Base-by-base conservation (phyloP, 2,113 vertebrate genomes). In the Alethe castanea region DNA sequence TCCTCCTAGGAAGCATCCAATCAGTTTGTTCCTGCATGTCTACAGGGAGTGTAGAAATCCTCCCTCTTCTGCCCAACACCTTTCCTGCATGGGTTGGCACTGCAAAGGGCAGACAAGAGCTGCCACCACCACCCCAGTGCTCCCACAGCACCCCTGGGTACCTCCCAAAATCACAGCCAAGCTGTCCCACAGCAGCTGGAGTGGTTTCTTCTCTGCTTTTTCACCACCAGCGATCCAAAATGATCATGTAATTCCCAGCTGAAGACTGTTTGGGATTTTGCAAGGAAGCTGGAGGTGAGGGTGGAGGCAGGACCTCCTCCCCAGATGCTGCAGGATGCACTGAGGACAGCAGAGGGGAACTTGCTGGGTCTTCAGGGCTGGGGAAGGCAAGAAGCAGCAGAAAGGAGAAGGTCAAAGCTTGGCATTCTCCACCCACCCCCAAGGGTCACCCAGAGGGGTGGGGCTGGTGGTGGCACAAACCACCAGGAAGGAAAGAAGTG, bases 61-160 rank as follows among this genome's bases (percentile, higher is more conserved):
- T 31, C n/a, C 11, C 3, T 42, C 24, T 52, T 26, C 73, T 80
- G 19, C 11, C 28, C 36, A n/a, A 69, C 35, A 8, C 13, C 25
- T 53, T 73, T 53, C 28, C 65, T 0, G 0, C 1, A 2, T 15
- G 24, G 42, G 13, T 1, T 28, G 8, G 24, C 18, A 9, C 42
- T n/a, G 19, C 14, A 47, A 73, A 77, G 24, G n/a, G 24, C n/a
- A 61, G 19, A 45, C 50, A 48, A 29, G 23, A 64, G 19, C 24
- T 33, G 35, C 31, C 47, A 40, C 4, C 31, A 11, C 5, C 35
- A 47, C 18, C 1, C 2, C 24, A 4, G 5, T 73, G 8, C 22
- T 18, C n/a, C 47, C 40, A 3, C 2, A 25, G 54, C 26, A 24
- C 29, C 2, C 1, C 38, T 20, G 28, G 18, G 6, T 25, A 16